These are phyloP conservation scores for Colletes latitarsis DNA, from an alignment of 1,140 invertebrate species.

Conservation along the genomic window DNA sequence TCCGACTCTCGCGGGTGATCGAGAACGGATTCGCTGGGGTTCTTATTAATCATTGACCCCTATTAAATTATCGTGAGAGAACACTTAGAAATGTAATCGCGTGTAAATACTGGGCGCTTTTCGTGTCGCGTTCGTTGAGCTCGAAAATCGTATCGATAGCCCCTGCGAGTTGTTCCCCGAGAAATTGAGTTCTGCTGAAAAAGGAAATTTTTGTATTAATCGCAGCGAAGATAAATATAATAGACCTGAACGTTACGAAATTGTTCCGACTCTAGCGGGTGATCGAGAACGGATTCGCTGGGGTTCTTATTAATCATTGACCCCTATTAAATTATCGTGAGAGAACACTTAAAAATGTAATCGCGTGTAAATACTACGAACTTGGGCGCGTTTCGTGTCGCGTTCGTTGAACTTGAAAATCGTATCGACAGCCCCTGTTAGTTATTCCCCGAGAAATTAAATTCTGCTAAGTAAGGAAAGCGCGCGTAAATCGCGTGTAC, in stretches of 20 bases:
- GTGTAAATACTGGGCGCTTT: not conserved
- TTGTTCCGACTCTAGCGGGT: not conserved
- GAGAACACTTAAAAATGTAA: not conserved
- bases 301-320: conserved; percentile 48
- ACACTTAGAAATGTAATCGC: not conserved
- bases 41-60: conserved; percentile 47
- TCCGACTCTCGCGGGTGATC: not conserved
- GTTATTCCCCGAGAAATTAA: not conserved
- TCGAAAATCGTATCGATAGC: not conserved
- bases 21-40: conserved; percentile 42
- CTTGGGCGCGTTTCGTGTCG: not conserved
- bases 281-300: conserved; percentile 25
- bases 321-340: conserved; percentile 40
- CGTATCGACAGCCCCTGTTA: not conserved
- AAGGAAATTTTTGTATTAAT: conserved; percentile 19
- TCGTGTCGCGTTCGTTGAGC: not conserved
- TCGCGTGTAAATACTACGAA: not conserved
- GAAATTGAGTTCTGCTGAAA: not conserved
- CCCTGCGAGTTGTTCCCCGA: not conserved
- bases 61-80: conserved; percentile 31
- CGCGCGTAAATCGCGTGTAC: no score
- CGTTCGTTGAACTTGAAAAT: not conserved
- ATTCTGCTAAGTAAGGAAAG: not conserved
- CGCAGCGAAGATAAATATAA: conserved; percentile 19
- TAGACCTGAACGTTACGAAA: conserved; percentile 14